Base-by-base conservation (phyloP, 2,113 vertebrate genomes). In the Vombatus ursinus region DNA sequence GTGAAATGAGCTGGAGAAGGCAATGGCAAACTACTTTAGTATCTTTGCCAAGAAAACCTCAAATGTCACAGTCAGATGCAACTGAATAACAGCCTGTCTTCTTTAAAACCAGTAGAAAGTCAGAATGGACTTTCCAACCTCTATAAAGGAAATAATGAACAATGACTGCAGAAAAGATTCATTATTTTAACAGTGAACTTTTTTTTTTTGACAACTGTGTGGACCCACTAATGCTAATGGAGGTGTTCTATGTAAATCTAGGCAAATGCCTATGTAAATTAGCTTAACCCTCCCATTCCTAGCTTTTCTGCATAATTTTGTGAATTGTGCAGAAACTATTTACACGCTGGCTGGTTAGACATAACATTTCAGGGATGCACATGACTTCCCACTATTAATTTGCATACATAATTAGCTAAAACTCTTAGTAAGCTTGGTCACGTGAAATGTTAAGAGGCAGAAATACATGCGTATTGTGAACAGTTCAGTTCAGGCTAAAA, bases 301-400 rank as follows among this genome's bases (percentile, higher is more conserved):
- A 94, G 94, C 92, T 95, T 92, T 95, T 90, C 24, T 95, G 93
- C 96, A 95, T 97, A 98, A 97, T 97, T 97, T 96, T 93, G n/a
- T n/a, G 95, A 97, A 97, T 98, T 97, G 96, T 97, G 92, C 95
- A 89, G 95, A 95, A 96, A 61, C 47, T 97, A 98, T 98, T 98
- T 97, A 97, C n/a, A 84, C 16, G 68, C 68, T 84, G n/a, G 6
- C 68, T 84, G 68, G 93, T 10, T 61, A 98, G 97, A 97, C 94
- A 89, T 96, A 96, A 96, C 94, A 96, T 97, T 96, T 90, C 91
- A 95, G 90, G 90, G 90, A 94, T 98, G 97, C 93, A 77, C 94
- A 96, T 97, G 96, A 97, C 54, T 91, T 94, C 96, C 96, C 93
- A 95, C 94, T 97, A 96, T 94, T 92, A 97, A 97, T 98, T 98